Conservation (phyloP, 2,797 vertebrate genomes). For the Sebastes diaconus region DNA sequence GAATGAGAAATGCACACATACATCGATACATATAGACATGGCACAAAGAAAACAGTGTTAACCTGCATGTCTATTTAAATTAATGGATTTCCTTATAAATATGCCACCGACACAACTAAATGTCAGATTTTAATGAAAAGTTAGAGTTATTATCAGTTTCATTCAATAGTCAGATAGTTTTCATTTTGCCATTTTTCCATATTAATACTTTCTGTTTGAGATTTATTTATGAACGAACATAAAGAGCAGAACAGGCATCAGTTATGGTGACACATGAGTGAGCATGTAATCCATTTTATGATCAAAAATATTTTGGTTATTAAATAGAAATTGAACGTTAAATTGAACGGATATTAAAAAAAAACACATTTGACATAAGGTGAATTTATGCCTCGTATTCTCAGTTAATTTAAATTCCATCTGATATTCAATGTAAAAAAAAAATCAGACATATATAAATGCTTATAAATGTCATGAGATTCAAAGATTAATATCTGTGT, state of each 20-base stretch:
- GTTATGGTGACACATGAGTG: not conserved
- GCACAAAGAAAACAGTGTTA: not conserved
- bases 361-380: not conserved
- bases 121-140: not conserved
- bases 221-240: not conserved
- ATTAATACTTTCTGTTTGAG: not conserved
- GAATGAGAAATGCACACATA: not conserved
- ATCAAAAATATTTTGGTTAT: not conserved
- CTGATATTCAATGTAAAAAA: not conserved
- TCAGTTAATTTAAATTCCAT: not conserved
- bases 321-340: not conserved
- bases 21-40: not conserved
- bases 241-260: not conserved
- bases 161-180: not conserved
- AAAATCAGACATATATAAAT: not conserved
- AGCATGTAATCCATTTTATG: not conserved
- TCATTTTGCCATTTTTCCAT: not conserved
- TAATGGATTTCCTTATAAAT: not conserved
- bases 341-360: not conserved
- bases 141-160: no score
- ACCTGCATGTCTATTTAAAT: not conserved
- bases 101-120: not conserved
- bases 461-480: not conserved
- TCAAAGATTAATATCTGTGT: not conserved
- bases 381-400: not conserved